These are phyloP conservation scores for Romanogobio albipinnatus DNA, from an alignment of 2,113 vertebrate genomes.

Conservation along the genomic window DNA sequence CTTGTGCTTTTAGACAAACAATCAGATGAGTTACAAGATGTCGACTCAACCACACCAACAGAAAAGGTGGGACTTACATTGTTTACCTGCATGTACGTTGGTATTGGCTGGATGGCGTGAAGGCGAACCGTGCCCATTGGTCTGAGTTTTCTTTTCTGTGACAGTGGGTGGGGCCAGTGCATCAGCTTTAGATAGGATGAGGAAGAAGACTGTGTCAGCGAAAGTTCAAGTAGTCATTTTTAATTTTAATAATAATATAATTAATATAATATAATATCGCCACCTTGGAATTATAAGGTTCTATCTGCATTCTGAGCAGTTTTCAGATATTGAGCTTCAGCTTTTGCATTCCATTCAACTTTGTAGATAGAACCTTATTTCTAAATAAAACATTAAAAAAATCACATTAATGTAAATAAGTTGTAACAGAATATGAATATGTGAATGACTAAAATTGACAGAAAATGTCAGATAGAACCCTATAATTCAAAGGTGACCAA, in stretches of 20 bases:
- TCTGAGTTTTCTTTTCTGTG: slow-evolving; percentile 71
- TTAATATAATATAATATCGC: background rate
- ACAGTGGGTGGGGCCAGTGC: slow-evolving; percentile 61
- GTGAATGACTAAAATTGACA: no score
- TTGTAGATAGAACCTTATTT: no score
- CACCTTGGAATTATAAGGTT: no score
- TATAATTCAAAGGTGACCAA: no score
- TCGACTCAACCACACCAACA: background rate
- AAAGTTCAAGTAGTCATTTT: background rate
- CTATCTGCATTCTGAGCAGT: no score
- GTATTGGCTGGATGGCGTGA: slow-evolving; percentile 63
- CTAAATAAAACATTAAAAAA: no score
- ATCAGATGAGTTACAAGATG: background rate
- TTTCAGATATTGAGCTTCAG: no score
- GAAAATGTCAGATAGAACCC: no score
- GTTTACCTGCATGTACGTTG: slow-evolving; percentile 71
- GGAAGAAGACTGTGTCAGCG: slow-evolving; percentile 17
- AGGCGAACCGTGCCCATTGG: slow-evolving; percentile 75
- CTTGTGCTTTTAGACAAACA: background rate
- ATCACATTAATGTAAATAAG: no score
- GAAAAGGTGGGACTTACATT: slow-evolving; percentile 65
- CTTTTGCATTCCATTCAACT: no score
- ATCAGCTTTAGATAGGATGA: slow-evolving; percentile 25
- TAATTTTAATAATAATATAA: background rate
- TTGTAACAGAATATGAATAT: no score